Evolutionary conservation across 2,797 vertebrate species (phyloP), one percentile per base, ranked within the genome.

Genomic region (Pseudochromis fuscus): DNA sequence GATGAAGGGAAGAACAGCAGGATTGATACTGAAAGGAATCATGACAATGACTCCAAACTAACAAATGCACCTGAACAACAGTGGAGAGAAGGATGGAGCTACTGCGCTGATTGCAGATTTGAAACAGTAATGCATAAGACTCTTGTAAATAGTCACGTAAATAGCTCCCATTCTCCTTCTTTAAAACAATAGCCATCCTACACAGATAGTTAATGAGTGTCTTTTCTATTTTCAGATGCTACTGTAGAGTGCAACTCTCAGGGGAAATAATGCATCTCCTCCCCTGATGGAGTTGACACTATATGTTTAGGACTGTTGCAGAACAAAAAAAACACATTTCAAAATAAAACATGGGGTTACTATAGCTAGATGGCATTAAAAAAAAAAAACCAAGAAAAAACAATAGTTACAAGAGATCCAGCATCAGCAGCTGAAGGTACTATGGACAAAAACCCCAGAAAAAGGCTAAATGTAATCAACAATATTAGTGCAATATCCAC

Each of bases 191-290:
- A 63, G 55, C 33, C 66, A 28, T 70, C 81, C 72, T 53, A 75
- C 77, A 66, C 19, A 68, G 21, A 65, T 68, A 21, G 24, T 75
- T 76, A 81, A 81, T 81, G 63, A 79, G 53, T 2, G 37, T 5
- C 37, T 68, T 73, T n/a, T 80, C 60, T 81, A 86, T 86, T 82
- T 86, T 67, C 50, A 75, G 80, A 52, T 51, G 38, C 31, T 28
- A 56, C 53, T 48, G 76, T 65, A 25, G 55, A 63, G 70, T 79
- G 58, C 40, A 67, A 40, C 18, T 62, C 77, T 71, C 67, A 13
- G 16, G 58, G 57, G 59, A 75, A 81, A 73, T 45, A 33, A 69
- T 67, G 28, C 23, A 48, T 55, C 59, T 60, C 48, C 46, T 65
- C 31, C 16, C 3, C 0, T 66, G 51, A 73, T 75, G 64, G 31